These are phyloP conservation scores for Acanthosepion lycidas DNA, from an alignment of 2,888 invertebrate genomes.

Conservation along the genomic window DNA sequence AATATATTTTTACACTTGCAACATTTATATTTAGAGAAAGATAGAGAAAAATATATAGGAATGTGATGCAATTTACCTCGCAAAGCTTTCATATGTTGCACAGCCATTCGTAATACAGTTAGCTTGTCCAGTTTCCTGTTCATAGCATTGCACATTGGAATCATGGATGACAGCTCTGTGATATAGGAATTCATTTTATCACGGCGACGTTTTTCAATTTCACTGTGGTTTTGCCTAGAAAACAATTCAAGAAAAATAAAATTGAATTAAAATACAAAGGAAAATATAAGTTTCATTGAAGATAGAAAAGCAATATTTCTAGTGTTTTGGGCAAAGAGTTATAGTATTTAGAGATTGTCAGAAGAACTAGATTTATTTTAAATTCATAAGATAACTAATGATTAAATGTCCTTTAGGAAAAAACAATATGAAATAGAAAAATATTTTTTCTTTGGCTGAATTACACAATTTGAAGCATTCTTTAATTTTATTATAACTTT, in stretches of 20 bases:
- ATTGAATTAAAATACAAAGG: background rate
- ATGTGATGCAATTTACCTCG: slow-evolving; percentile 69
- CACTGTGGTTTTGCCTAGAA: slow-evolving; percentile 92
- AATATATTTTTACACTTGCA: background rate
- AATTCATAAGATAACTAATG: background rate
- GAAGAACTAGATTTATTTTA: background rate
- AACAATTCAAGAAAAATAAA: background rate
- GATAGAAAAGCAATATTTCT: background rate
- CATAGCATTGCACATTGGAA: slow-evolving; percentile 96
- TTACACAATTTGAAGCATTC: no score
- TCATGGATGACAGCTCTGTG: slow-evolving; percentile 88
- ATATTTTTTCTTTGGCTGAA: no score
- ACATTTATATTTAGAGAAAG: background rate
- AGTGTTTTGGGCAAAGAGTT: background rate
- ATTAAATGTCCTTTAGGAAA: background rate
- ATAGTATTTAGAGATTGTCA: background rate
- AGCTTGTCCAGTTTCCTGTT: slow-evolving; percentile 93
- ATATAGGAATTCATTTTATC: slow-evolving; percentile 98
- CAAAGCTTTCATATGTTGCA: slow-evolving; percentile 89
- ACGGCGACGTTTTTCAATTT: slow-evolving; percentile 93
- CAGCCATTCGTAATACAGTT: slow-evolving; percentile 91
- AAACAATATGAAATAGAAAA: no score
- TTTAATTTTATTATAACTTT: no score
- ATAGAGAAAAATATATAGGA: background rate
- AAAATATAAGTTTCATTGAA: background rate